A percentile compares a stretch with the other conserved stretches of the same genome.
phyloP scores from a whole-genome alignment of 2,113 vertebrate genomes.

The Archocentrus centrarchus region DNA sequence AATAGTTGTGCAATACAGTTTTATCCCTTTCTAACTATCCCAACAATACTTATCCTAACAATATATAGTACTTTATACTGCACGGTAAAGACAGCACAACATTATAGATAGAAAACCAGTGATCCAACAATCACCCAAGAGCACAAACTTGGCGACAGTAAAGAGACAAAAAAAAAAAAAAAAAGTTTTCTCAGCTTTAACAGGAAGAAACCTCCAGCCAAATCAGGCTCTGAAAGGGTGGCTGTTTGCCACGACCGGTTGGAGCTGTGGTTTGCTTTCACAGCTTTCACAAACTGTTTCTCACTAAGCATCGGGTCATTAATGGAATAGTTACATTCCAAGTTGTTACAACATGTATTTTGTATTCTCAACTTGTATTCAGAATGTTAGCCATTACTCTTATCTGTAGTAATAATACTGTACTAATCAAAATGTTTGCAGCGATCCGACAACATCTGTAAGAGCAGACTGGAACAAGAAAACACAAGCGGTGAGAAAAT shows the following conservation, averaged over 20 bases:
- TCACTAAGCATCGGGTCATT: not conserved
- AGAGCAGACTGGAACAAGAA: not conserved
- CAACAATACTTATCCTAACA: not conserved
- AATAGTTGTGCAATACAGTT: constrained; percentile 1
- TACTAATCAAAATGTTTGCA: not conserved
- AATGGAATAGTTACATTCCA: constrained; percentile 1
- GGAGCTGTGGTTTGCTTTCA: constrained; percentile 12
- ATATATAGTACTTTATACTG: not conserved
- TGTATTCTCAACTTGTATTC: not conserved
- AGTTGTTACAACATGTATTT: not conserved
- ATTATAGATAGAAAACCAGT: not conserved
- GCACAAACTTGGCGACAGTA: not conserved
- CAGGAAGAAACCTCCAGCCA: constrained; percentile 8
- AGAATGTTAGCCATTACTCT: not conserved
- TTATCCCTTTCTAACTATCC: not conserved
- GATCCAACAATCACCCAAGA: not conserved
- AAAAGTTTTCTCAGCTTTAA: not conserved
- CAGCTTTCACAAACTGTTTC: constrained; percentile 12
- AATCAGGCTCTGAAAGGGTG: not conserved
- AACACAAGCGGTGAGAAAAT: not conserved
- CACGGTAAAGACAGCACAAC: not conserved
- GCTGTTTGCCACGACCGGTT: not conserved
- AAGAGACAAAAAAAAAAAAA: not conserved
- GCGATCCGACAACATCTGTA: not conserved
- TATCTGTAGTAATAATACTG: constrained; percentile 1